A percentile compares a stretch with the other conserved stretches of the same genome.
These are phyloP conservation scores for Brachypteracias leptosomus DNA, from an alignment of 2,113 vertebrate genomes.

Conservation along the genomic window DNA sequence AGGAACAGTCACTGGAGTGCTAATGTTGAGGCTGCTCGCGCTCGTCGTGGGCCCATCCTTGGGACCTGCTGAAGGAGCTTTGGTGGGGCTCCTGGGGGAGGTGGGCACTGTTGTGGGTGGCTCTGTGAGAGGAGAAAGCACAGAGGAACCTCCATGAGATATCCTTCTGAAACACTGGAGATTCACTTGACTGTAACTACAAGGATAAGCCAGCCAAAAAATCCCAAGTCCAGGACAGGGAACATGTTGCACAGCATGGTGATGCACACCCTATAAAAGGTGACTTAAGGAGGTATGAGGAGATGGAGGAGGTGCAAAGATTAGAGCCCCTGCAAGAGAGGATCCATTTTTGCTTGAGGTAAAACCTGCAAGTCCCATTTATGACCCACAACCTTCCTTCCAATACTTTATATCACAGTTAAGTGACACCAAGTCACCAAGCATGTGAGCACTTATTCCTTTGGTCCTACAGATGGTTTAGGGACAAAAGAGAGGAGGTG, in stretches of 20 bases:
- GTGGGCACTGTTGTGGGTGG: slow-evolving; percentile 17
- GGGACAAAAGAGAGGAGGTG: neutral
- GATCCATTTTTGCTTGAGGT: neutral
- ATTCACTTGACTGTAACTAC: fast-evolving
- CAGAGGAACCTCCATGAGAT: neutral
- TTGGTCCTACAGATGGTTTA: neutral
- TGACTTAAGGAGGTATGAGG: too few species aligned
- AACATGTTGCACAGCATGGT: neutral
- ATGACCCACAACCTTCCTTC: neutral
- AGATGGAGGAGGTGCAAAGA: neutral
- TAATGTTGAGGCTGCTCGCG: neutral
- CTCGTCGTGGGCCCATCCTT: slow-evolving; percentile 18
- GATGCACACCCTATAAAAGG: neutral
- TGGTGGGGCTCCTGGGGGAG: slow-evolving; percentile 33
- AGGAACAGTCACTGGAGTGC: slow-evolving; percentile 54
- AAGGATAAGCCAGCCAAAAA: neutral
- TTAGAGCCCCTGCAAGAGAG: neutral
- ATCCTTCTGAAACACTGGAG: neutral
- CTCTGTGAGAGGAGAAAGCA: slow-evolving; percentile 36
- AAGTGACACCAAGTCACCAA: neutral
- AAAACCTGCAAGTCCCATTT: neutral
- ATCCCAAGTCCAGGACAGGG: fast-evolving
- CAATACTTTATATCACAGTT: neutral
- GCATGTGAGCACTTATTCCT: neutral
- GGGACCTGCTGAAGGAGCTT: slow-evolving; percentile 35